Conservation (phyloP, 2,113 vertebrate species). For the Rhabdornis inornatus region DNA sequence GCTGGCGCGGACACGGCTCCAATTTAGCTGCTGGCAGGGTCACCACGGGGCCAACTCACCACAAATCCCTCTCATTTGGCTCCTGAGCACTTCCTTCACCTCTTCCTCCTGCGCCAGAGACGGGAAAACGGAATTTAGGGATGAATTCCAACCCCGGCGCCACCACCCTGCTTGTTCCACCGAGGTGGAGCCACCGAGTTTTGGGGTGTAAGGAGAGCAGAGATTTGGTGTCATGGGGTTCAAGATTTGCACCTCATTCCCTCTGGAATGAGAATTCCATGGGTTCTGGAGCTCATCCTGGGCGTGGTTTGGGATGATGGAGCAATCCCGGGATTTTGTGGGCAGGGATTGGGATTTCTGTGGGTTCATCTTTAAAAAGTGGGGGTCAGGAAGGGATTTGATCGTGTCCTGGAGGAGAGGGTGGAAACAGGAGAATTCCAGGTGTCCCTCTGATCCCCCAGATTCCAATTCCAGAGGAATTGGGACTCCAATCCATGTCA, state of each 20-base stretch:
- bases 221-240: no score
- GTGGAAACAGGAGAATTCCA: not conserved
- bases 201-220: no score
- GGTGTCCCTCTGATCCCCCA: not conserved
- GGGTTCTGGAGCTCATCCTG: not conserved
- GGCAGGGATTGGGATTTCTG: not conserved
- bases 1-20: not conserved
- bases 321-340: not conserved
- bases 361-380: not conserved
- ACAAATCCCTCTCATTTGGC: constrained; percentile 77
- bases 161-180: not conserved
- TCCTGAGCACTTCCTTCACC: constrained; percentile 81
- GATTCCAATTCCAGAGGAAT: not conserved
- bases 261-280: not conserved
- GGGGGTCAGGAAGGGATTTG: not conserved
- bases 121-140: accelerated
- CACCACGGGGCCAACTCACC: constrained; percentile 70
- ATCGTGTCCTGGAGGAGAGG: not conserved
- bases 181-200: no score
- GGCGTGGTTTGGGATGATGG: not conserved
- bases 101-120: constrained; percentile 74
- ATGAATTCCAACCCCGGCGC: not conserved
- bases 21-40: not conserved
- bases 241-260: no score
- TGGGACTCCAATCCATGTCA: not conserved